Evolutionary conservation across 2,113 vertebrate species (phyloP).

Genomic region (Neodontobutis hainanensis): DNA sequence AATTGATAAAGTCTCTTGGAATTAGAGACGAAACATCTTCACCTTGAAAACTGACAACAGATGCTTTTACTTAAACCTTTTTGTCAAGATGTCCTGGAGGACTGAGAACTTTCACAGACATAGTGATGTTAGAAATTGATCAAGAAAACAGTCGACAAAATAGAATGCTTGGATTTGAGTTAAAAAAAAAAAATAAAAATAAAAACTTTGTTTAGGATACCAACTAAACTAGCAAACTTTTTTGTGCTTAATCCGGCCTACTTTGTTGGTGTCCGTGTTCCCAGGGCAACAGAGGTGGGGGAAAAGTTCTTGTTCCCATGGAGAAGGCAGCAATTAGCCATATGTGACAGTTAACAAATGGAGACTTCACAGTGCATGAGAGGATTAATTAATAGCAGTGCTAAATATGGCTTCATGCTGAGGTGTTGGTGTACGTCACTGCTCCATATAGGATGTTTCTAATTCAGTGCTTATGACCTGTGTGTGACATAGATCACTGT

Average conservation of each 20-base stretch:
- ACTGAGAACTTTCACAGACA: no score
- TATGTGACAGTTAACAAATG: slow-evolving; percentile 64
- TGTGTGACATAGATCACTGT: neutral
- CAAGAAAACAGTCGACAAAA: no score
- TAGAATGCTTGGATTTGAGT: no score
- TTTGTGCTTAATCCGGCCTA: neutral
- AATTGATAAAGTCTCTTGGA: no score
- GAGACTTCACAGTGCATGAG: slow-evolving; percentile 44
- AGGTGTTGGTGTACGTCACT: slow-evolving; percentile 14
- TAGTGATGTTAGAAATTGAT: no score
- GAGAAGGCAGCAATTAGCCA: slow-evolving; percentile 58
- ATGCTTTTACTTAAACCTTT: no score
- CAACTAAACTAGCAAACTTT: neutral
- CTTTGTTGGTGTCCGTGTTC: slow-evolving; percentile 9
- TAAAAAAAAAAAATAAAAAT: no score
- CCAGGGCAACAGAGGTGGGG: slow-evolving; percentile 25
- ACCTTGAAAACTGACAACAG: no score
- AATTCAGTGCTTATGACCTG: slow-evolving; percentile 5
- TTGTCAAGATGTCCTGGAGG: no score
- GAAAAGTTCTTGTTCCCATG: slow-evolving; percentile 48
- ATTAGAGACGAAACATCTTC: no score
- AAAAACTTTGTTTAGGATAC: no score
- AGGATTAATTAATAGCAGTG: slow-evolving; percentile 61
- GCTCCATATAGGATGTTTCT: slow-evolving; percentile 26
- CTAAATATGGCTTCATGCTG: slow-evolving; percentile 45